phyloP scores from a whole-genome alignment of 2,888 invertebrate species.

The Nebria brevicollis region DNA sequence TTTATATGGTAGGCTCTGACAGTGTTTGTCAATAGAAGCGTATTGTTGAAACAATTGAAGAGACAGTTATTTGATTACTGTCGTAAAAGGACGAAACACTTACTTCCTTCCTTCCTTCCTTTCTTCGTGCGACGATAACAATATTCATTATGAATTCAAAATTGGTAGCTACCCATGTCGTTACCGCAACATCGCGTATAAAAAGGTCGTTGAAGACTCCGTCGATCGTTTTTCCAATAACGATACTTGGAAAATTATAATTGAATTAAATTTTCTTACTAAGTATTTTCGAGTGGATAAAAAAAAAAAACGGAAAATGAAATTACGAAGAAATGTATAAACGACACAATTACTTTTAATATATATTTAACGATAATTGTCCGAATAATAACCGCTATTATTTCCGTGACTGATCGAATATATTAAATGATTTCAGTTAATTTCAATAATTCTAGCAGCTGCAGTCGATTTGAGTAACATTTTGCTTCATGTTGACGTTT shows the following conservation, averaged over 20 bases:
- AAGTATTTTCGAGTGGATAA: conserved; percentile 10
- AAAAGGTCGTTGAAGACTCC: conserved; percentile 9
- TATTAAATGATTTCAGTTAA: no score
- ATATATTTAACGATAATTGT: no score
- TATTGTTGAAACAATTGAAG: neutral
- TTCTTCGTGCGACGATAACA: conserved; percentile 12
- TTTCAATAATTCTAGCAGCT: neutral
- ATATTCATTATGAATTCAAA: conserved; percentile 27
- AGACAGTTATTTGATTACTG: neutral
- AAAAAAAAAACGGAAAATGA: neutral
- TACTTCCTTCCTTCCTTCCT: neutral
- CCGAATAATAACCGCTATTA: no score
- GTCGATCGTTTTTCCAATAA: conserved; percentile 40
- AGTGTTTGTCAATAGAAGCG: neutral
- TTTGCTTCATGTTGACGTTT: conserved; percentile 39
- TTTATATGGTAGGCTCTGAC: neutral
- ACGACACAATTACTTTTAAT: no score
- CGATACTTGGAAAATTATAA: conserved; percentile 41
- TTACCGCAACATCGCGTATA: neutral
- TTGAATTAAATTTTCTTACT: conserved; percentile 36
- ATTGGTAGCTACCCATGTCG: conserved; percentile 28
- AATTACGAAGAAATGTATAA: neutral
- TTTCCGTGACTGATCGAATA: no score
- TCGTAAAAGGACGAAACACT: neutral
- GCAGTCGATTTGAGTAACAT: conserved; percentile 37